phyloP scores from a whole-genome alignment of 1,140 invertebrate species.

The Drosophila yakuba region DNA sequence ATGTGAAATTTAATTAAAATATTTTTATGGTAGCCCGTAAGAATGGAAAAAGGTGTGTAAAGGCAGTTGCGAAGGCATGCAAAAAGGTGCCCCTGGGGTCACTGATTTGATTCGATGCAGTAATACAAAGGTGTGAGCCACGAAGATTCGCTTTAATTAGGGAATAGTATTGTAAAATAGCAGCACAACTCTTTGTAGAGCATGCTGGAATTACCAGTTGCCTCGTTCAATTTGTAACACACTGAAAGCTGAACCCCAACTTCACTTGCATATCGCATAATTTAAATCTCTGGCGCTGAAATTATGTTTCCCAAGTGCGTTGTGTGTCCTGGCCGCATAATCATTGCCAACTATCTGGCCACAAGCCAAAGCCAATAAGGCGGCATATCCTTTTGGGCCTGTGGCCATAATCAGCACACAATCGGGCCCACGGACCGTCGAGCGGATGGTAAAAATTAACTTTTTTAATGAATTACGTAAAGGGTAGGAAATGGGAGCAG shows the following conservation, averaged over 20 bases:
- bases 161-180: too few relatives aligned
- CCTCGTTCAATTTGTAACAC: not conserved
- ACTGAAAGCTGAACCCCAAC: not conserved
- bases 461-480: constrained; percentile 78
- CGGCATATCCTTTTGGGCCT: constrained; percentile 64
- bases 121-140: not conserved
- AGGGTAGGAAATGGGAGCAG: not conserved
- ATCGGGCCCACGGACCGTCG: constrained; percentile 59
- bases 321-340: constrained; percentile 45
- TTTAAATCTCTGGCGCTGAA: constrained; percentile 42
- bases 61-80: constrained; percentile 44
- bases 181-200: too few relatives aligned
- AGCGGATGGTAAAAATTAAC: constrained; percentile 79
- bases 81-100: constrained; percentile 22
- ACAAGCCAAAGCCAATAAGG: constrained; percentile 60
- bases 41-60: constrained; percentile 38
- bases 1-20: constrained; percentile 81
- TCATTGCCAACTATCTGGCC: constrained; percentile 61
- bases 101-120: constrained; percentile 20
- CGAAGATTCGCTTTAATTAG: not conserved
- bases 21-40: constrained; percentile 70
- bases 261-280: not conserved
- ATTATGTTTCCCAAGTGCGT: constrained; percentile 54
- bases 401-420: constrained; percentile 74
- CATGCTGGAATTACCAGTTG: too few relatives aligned